Evolutionary conservation across 2,797 vertebrate genomes (phyloP), one percentile per base, ranked within the genome.

Genomic region (Alosa sapidissima): DNA sequence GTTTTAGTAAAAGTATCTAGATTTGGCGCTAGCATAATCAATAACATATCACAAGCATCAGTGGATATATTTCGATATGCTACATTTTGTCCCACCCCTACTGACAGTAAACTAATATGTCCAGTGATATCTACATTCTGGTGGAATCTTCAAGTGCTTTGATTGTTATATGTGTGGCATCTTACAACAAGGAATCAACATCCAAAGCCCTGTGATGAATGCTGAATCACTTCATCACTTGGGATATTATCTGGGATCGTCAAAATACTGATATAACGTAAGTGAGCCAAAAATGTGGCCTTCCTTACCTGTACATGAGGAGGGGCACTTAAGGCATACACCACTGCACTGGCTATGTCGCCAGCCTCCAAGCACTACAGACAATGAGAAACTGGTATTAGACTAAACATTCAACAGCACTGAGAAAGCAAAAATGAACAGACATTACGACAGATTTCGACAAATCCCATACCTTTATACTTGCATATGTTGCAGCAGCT

Each of bases 291-390:
- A 52, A 52, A 41, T 1, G 51, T 19, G 16, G 5, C 41, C 3
- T 45, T 41, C 89, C 94, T 90, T 91, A 97, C 97, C 96, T 97
- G 96, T 81, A 98, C 95, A 0, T 97, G 96, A 75, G 96, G 94
- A 55, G 96, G 97, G 0, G 95, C 92, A 83, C 96, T 96, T 55
- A 98, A 95, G 58, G 95, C 94, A 0, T 96, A 97, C 36, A 94
- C 88, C 33, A 97, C 95, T 24, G 97, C 93, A 0, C 94, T 93
- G 11, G 96, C 96, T 90, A 98, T 91, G 82, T 98, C 97, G 85
- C 96, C 93, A 6, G 95, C 95, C 91, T 96, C 93, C 88, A 98
- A 93, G 93, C 95, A 95, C 97, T 94, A 88, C n/a, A 86, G 28
- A 78, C 83, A 28, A 87, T 82, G 86, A 48, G n/a, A 85, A 11